Conservation (phyloP, 64 coral and sea anemone species). For the Actinia tenebrosa region DNA sequence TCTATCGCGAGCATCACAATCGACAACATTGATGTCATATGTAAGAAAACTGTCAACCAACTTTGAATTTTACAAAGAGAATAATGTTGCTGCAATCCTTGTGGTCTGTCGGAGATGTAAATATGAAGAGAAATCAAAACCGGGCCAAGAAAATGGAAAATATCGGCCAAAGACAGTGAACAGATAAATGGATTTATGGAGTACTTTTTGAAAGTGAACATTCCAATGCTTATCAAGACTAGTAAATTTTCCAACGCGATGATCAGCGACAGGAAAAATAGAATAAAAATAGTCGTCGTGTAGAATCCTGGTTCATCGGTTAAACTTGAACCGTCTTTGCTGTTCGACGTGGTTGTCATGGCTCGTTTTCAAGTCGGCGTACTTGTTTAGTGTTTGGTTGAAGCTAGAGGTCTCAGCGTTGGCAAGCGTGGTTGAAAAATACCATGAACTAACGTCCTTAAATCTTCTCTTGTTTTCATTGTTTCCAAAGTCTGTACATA, state of each 20-base stretch:
- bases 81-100: slow-evolving; percentile 6
- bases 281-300: not conserved
- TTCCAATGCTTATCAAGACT: not conserved
- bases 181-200: slow-evolving; percentile 1
- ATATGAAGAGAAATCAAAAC: slow-evolving; percentile 23
- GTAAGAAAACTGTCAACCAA: slow-evolving; percentile 36
- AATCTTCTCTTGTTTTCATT: not conserved
- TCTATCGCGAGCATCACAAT: slow-evolving; percentile 30
- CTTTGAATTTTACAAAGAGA: slow-evolving; percentile 35
- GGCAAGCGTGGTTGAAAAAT: not conserved
- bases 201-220: slow-evolving; percentile 9
- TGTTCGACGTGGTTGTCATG: not conserved
- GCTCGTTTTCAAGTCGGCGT: too few relatives aligned
- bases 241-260: slow-evolving; percentile 7
- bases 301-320: not conserved
- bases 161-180: slow-evolving; percentile 33
- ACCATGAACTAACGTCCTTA: not conserved
- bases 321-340: not conserved
- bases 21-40: slow-evolving; percentile 2
- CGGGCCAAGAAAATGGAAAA: slow-evolving; percentile 41
- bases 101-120: not conserved
- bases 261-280: not conserved
- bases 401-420: too few relatives aligned
- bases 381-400: too few relatives aligned
- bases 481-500: not conserved